Conservation (phyloP, 2,888 invertebrate genomes). For the Glaucopsyche alexis region DNA sequence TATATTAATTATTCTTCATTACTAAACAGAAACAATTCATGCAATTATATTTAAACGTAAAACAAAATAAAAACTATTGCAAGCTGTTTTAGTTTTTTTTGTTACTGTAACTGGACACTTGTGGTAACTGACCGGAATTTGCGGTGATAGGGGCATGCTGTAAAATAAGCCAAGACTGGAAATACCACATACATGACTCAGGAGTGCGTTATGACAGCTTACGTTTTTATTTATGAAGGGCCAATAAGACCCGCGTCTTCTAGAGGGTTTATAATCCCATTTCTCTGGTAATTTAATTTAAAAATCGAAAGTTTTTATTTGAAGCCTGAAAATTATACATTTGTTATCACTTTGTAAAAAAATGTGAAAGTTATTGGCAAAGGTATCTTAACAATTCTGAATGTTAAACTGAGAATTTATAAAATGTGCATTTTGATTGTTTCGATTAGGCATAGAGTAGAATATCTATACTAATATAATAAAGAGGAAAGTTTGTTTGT, state of each 20-base stretch:
- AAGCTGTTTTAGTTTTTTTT: background rate
- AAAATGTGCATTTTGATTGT: too few relatives aligned
- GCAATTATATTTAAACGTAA: background rate
- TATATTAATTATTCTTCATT: background rate
- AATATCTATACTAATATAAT: too few relatives aligned
- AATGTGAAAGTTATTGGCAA: too few relatives aligned
- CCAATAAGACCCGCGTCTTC: background rate
- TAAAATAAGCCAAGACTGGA: background rate
- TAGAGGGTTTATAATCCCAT: background rate
- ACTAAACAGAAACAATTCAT: background rate
- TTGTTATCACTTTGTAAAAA: too few relatives aligned
- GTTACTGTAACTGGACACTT: slow-evolving; percentile 13
- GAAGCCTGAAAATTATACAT: too few relatives aligned
- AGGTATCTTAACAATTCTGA: too few relatives aligned
- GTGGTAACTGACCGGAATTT: slow-evolving; percentile 13
- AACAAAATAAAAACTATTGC: slow-evolving; percentile 7
- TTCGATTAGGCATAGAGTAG: too few relatives aligned
- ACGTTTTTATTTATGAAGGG: background rate
- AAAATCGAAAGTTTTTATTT: too few relatives aligned
- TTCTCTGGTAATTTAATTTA: background rate
- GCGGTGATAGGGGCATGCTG: slow-evolving; percentile 19
- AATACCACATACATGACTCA: background rate
- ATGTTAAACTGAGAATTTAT: too few relatives aligned
- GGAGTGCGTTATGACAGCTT: background rate
- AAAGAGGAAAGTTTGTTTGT: too few relatives aligned